phyloP scores from a whole-genome alignment of 2,113 vertebrate species.

The Polypterus senegalus region DNA sequence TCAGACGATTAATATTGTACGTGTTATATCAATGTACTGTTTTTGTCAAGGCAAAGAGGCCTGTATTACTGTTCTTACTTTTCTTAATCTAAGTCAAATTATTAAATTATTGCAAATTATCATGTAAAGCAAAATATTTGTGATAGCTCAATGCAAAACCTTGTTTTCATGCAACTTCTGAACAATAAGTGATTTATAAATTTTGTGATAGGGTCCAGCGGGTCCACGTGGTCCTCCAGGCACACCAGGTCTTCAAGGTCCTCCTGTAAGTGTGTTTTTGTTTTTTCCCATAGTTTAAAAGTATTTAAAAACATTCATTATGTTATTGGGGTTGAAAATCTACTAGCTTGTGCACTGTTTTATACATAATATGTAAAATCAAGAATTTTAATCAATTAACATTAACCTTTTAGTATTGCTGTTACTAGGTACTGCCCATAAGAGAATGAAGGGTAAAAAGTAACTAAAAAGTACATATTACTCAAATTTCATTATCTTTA shows the following conservation, averaged over 20 bases:
- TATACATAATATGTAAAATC: neutral
- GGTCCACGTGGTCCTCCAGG: slow-evolving; percentile 44
- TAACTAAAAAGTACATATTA: no score
- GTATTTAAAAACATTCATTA: neutral
- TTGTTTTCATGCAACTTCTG: neutral
- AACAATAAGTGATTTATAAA: no score
- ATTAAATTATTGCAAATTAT: no score
- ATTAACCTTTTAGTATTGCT: no score
- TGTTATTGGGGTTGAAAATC: neutral
- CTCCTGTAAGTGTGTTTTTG: slow-evolving; percentile 31
- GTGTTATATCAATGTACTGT: neutral
- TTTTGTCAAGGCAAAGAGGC: neutral
- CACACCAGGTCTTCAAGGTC: slow-evolving; percentile 45
- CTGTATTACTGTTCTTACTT: no score
- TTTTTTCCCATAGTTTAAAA: neutral
- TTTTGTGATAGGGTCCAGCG: slow-evolving; percentile 37
- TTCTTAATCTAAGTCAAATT: no score
- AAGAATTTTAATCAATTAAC: neutral
- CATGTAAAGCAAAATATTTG: no score
- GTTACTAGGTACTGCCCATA: no score
- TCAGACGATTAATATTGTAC: neutral
- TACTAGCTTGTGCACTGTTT: neutral
- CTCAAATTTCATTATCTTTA: no score
- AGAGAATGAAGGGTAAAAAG: no score
- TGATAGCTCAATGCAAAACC: no score